Evolutionary conservation across 2,797 vertebrate species (phyloP).

Genomic region (Alfaro cultratus): DNA sequence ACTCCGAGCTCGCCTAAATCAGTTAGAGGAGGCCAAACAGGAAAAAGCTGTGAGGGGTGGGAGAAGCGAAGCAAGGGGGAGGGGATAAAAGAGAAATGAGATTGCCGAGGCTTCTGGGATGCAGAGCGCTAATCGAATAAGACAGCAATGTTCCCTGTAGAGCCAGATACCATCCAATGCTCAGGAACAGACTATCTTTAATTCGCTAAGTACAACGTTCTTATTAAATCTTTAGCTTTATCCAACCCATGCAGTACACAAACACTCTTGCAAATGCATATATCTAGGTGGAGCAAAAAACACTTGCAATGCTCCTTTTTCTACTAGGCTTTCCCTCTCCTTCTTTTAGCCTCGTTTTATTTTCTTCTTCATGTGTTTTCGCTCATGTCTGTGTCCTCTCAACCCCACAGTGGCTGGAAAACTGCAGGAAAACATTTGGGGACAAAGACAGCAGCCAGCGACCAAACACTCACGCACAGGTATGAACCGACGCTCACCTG

Average conservation of each 20-base stretch:
- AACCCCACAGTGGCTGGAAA: constrained; percentile 91
- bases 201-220: constrained; percentile 83
- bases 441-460: constrained; percentile 85
- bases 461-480: constrained; percentile 88
- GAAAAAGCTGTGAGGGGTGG: constrained; percentile 40
- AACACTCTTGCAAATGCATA: constrained; percentile 28
- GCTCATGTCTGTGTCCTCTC: constrained; percentile 13
- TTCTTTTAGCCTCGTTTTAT: neutral
- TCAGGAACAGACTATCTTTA: constrained; percentile 76
- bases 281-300: neutral
- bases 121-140: constrained; percentile 86
- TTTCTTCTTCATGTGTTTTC: neutral
- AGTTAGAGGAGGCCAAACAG: constrained; percentile 63
- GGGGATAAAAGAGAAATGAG: constrained; percentile 68
- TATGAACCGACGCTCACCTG: constrained; percentile 59
- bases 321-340: neutral
- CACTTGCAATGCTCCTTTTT: neutral
- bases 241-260: constrained; percentile 36
- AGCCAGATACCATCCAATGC: constrained; percentile 64
- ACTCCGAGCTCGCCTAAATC: constrained; percentile 69
- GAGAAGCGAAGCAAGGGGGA: constrained; percentile 34
- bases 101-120: constrained; percentile 81
- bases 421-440: constrained; percentile 96
- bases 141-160: constrained; percentile 78
- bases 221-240: constrained; percentile 84